These are phyloP conservation scores for Ctenopoma multispine DNA, from an alignment of 2,797 vertebrate species.

Conservation along the genomic window DNA sequence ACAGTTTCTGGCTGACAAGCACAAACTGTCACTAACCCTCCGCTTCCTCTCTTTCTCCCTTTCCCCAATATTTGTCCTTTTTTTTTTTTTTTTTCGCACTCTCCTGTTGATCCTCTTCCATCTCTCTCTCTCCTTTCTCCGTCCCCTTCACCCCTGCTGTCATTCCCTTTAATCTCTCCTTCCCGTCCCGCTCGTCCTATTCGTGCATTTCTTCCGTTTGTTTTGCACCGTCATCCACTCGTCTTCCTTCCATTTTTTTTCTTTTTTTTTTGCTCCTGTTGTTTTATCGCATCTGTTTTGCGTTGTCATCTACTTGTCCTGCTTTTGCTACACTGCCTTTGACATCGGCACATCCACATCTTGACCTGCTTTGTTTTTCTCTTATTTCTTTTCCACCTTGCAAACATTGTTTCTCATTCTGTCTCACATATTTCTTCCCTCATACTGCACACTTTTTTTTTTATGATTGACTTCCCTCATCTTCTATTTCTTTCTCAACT, in stretches of 20 bases:
- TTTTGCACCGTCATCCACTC: conserved; percentile 71
- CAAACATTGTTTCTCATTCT: background rate
- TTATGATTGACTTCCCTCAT: background rate
- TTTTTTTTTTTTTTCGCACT: conserved; percentile 21
- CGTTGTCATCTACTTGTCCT: conserved; percentile 56
- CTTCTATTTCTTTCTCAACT: background rate
- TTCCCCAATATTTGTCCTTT: conserved; percentile 19
- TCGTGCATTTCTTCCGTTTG: conserved; percentile 20
- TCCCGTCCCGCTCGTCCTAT: conserved; percentile 43
- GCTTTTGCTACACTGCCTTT: conserved; percentile 47
- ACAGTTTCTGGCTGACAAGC: conserved; percentile 73
- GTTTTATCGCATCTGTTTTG: conserved; percentile 50
- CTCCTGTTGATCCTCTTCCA: conserved; percentile 17
- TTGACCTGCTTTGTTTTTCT: conserved; percentile 21
- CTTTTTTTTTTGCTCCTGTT: conserved; percentile 5
- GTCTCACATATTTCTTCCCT: too few relatives aligned
- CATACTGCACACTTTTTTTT: background rate
- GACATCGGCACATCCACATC: conserved; percentile 38
- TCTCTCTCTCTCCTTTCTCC: conserved; percentile 11
- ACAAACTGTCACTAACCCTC: conserved; percentile 82
- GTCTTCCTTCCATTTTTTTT: conserved; percentile 67
- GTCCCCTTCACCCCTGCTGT: conserved; percentile 37
- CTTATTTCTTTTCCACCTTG: background rate
- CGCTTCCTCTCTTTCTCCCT: conserved; percentile 66
- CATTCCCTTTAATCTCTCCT: conserved; percentile 38